Evolutionary conservation across 2,797 vertebrate species (phyloP).

Genomic region (Acanthornis magna): DNA sequence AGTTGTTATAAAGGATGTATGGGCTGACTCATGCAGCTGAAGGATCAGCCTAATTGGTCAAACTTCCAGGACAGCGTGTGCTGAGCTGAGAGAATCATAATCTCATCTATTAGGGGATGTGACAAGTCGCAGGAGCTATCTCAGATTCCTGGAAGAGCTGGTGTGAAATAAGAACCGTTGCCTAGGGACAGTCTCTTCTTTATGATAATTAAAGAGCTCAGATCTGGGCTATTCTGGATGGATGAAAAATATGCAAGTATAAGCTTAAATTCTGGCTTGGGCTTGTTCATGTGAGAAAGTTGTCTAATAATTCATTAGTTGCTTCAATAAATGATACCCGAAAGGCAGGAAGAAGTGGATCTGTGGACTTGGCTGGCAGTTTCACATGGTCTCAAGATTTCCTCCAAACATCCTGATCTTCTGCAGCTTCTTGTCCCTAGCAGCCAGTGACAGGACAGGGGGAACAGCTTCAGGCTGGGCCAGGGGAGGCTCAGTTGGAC

Average conservation of each 20-base stretch:
- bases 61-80: constrained; percentile 55
- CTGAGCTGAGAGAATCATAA: constrained; percentile 60
- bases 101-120: constrained; percentile 63
- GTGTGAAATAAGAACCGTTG: constrained; percentile 43
- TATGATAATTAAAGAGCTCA: constrained; percentile 53
- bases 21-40: constrained; percentile 58
- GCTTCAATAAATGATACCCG: constrained; percentile 46
- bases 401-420: background rate
- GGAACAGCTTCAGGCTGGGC: background rate
- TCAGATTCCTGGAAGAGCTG: constrained; percentile 63
- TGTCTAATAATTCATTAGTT: constrained; percentile 56
- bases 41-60: constrained; percentile 64
- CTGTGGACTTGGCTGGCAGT: background rate
- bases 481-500: background rate
- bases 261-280: constrained; percentile 43
- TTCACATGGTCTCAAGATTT: background rate
- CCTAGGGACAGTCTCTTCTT: constrained; percentile 59
- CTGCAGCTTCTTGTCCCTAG: background rate
- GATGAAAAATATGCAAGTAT: constrained; percentile 47
- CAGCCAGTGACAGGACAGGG: background rate
- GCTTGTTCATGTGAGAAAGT: constrained; percentile 20
- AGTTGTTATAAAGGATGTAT: constrained; percentile 35
- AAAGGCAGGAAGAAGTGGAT: constrained; percentile 6
- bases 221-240: constrained; percentile 40
- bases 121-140: constrained; percentile 56